Conservation (phyloP, 2,797 vertebrate genomes). For the Onychomys leucogaster region DNA sequence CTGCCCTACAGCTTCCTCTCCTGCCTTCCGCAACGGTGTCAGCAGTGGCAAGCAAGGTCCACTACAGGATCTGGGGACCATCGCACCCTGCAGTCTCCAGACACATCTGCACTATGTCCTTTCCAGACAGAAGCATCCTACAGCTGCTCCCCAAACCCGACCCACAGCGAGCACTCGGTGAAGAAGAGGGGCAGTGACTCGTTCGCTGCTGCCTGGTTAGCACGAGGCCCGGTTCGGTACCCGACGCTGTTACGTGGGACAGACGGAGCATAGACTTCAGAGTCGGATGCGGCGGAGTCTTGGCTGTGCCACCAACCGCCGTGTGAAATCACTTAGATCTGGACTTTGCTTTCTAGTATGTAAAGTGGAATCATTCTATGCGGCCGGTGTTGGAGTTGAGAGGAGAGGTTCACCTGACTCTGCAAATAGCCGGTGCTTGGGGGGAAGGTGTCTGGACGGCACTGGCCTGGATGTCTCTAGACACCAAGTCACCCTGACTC, state of each 20-base stretch:
- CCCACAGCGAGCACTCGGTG: neutral
- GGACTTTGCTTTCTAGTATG: constrained; percentile 30
- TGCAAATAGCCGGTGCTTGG: neutral
- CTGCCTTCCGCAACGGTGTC: neutral
- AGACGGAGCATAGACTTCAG: neutral
- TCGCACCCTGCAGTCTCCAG: neutral
- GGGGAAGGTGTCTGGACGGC: neutral
- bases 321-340: neutral
- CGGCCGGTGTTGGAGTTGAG: neutral
- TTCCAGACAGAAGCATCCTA: neutral
- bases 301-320: neutral
- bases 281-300: neutral
- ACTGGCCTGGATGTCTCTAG: neutral
- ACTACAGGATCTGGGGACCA: neutral
- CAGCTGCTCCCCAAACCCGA: neutral
- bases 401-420: neutral
- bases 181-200: neutral
- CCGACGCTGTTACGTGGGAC: neutral
- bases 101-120: neutral
- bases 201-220: neutral
- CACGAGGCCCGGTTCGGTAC: neutral
- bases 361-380: neutral
- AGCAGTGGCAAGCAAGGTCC: neutral
- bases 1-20: constrained; percentile 39
- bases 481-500: neutral